A percentile compares a stretch with the other conserved stretches of the same genome.
Conservation (phyloP, 2,797 vertebrate species). For the Peromyscus aztecus region DNA sequence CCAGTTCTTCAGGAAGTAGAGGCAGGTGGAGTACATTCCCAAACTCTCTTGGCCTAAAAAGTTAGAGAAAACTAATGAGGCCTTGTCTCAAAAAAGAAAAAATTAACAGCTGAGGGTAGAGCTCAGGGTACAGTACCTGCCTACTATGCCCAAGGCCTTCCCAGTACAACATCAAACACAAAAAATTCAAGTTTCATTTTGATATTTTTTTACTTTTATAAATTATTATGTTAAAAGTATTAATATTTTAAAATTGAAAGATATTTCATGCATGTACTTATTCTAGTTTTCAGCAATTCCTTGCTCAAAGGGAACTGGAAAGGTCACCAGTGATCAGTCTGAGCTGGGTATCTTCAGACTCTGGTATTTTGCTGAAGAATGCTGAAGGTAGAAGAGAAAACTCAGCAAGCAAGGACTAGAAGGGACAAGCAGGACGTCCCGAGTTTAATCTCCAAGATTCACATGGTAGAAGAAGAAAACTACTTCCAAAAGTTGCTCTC, state of each 20-base stretch:
- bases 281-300: not conserved
- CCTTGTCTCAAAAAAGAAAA: not conserved
- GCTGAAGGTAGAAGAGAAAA: not conserved
- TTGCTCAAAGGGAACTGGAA: not conserved
- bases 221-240: constrained; percentile 28
- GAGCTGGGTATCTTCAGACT: not conserved
- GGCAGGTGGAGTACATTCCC: not conserved
- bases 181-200: not conserved
- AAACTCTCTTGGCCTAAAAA: not conserved
- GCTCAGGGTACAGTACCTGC: not conserved
- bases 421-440: not conserved
- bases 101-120: not conserved
- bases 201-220: not conserved
- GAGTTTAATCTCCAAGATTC: not conserved
- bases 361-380: not conserved
- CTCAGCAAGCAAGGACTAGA: not conserved
- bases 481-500: not conserved
- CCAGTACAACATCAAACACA: not conserved
- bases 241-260: constrained; percentile 36
- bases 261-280: not conserved
- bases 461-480: not conserved
- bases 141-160: not conserved
- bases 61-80: not conserved
- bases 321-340: not conserved
- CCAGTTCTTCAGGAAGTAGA: no score